Evolutionary conservation across 2,113 vertebrate species (phyloP).

Genomic region (Mesembrinibis cayennensis): DNA sequence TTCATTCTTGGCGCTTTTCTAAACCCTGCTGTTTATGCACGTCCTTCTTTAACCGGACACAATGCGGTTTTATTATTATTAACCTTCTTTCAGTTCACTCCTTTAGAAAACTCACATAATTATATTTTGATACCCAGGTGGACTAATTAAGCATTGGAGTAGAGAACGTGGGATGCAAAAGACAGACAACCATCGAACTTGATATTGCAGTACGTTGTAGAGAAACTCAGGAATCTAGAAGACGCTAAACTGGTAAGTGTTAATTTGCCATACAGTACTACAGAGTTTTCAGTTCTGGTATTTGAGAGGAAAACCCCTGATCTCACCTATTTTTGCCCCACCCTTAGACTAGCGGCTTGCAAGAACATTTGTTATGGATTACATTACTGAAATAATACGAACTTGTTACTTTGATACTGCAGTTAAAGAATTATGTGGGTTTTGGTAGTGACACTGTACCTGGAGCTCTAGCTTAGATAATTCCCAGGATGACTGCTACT

Average conservation of each 20-base stretch:
- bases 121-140: not conserved
- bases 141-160: not conserved
- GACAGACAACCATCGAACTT: not conserved
- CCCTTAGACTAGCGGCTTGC: not conserved
- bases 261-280: not conserved
- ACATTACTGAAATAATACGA: not conserved
- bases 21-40: not conserved
- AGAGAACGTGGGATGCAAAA: not conserved
- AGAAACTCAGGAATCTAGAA: not conserved
- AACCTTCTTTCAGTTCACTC: not conserved
- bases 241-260: not conserved
- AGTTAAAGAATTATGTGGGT: not conserved
- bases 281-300: not conserved
- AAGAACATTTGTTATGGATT: not conserved
- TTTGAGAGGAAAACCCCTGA: not conserved
- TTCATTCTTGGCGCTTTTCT: not conserved
- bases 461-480: not conserved
- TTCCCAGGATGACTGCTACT: not conserved
- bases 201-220: accelerated
- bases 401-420: not conserved
- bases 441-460: not conserved
- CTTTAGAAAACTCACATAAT: not conserved
- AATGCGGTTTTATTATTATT: not conserved
- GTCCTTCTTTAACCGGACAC: not conserved
- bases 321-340: not conserved